Evolutionary conservation across 2,113 vertebrate species (phyloP).

Genomic region (Tauraco erythrolophus): DNA sequence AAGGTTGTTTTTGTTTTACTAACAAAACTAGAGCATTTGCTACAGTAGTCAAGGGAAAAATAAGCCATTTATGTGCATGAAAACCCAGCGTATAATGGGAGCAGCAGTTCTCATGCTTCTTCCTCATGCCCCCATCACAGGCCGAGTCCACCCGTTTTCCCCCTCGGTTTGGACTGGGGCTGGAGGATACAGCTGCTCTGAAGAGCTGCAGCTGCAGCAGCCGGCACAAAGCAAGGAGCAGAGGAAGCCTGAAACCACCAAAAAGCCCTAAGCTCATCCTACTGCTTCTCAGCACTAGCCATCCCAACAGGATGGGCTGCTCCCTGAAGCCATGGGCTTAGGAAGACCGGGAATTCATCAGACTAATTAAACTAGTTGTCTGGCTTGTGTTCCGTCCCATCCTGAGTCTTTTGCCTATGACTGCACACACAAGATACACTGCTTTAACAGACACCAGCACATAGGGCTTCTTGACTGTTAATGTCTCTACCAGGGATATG

Average conservation of each 20-base stretch:
- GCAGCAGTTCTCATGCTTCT: constrained; percentile 39
- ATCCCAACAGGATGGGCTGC: background rate
- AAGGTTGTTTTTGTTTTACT: constrained; percentile 61
- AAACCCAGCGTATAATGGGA: background rate
- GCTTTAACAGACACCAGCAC: background rate
- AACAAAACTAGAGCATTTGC: constrained; percentile 48
- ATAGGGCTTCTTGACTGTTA: background rate
- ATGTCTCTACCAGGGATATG: background rate
- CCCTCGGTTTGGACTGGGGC: background rate
- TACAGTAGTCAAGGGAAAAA: constrained; percentile 41
- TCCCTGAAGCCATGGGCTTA: background rate
- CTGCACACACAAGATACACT: background rate
- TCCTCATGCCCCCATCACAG: background rate
- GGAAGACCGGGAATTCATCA: background rate
- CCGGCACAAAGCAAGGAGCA: background rate
- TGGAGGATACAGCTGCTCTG: constrained; percentile 25
- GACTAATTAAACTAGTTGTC: background rate
- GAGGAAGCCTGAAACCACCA: background rate
- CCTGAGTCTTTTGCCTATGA: background rate
- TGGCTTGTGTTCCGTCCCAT: background rate
- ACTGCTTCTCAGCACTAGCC: background rate
- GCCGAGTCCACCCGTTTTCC: background rate
- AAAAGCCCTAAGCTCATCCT: background rate
- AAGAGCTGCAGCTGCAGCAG: constrained; percentile 50
- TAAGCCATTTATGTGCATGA: background rate